Percentiles rank a stretch among this genome's conserved stretches.
Evolutionary conservation across 2,888 invertebrate species (phyloP).

Genomic region (Drosophila anceps): DNA sequence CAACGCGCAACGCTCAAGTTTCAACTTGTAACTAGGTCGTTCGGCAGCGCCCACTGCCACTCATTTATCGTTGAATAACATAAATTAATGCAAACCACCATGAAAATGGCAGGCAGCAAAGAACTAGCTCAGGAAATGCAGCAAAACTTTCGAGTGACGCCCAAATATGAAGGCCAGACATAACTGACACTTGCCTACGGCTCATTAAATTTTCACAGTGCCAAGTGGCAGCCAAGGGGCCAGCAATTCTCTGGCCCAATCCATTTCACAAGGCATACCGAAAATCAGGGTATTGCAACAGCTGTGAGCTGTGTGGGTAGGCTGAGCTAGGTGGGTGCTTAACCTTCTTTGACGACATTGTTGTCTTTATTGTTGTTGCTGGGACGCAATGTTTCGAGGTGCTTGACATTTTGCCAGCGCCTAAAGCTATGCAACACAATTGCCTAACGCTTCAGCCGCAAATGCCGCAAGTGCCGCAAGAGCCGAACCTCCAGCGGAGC

Average conservation of each 20-base stretch:
- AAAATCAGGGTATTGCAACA: not conserved
- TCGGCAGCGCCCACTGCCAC: conserved; percentile 41
- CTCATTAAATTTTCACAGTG: conserved; percentile 70
- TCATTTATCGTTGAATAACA: conserved; percentile 65
- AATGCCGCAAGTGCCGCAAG: conserved; percentile 30
- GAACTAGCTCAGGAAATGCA: conserved; percentile 46
- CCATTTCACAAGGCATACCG: conserved; percentile 11
- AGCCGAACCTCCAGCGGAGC: conserved; percentile 6
- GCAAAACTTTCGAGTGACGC: conserved; percentile 47
- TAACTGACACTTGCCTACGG: conserved; percentile 65
- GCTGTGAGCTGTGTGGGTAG: not conserved
- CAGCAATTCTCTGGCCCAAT: conserved; percentile 24
- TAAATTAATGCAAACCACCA: conserved; percentile 59
- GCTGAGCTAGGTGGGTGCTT: conserved; percentile 39
- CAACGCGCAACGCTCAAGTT: conserved; percentile 19
- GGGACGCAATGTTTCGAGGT: conserved; percentile 60
- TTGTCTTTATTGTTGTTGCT: conserved; percentile 16
- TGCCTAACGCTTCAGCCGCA: conserved; percentile 29
- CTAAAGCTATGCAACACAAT: conserved; percentile 69
- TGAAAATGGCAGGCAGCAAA: conserved; percentile 26
- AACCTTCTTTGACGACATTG: conserved; percentile 59
- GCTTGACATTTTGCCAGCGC: conserved; percentile 73
- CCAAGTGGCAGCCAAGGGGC: conserved; percentile 48
- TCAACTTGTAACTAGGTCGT: conserved; percentile 58
- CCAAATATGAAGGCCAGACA: conserved; percentile 59